Percentiles rank a stretch among this genome's conserved stretches.
phyloP scores from a whole-genome alignment of 2,888 invertebrate species.

The Xestia ashworthii region DNA sequence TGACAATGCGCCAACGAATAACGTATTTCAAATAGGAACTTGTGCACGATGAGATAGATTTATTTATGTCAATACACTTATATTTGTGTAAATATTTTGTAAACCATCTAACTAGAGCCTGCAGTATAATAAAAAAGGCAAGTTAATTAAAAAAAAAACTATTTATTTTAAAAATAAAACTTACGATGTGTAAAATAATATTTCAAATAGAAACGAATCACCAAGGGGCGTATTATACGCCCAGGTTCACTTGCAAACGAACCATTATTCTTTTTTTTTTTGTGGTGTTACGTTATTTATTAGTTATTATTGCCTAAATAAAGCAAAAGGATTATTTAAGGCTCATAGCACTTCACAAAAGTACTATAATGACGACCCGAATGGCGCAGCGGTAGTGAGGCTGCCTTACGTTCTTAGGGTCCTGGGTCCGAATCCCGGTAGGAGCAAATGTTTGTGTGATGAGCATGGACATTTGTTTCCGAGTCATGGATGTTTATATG shows the following conservation, averaged over 20 bases:
- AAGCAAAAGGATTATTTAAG: not conserved
- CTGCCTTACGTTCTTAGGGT: too few species aligned
- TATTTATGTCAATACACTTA: not conserved
- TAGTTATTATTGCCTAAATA: not conserved
- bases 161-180: not conserved
- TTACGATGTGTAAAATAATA: not conserved
- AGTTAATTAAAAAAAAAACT: too few species aligned
- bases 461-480: too few species aligned
- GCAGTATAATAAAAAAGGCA: not conserved
- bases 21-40: slow-evolving; percentile 67
- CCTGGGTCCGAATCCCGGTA: too few species aligned
- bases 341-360: not conserved
- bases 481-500: too few species aligned
- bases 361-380: too few species aligned
- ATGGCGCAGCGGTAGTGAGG: too few species aligned
- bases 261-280: not conserved
- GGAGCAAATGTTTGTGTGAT: too few species aligned
- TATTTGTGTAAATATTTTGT: slow-evolving; percentile 22
- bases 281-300: not conserved
- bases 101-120: not conserved
- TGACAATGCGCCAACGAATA: slow-evolving; percentile 86
- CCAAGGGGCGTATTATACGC: not conserved
- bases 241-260: not conserved
- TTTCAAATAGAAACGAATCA: not conserved
- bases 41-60: slow-evolving; percentile 26